Evolutionary conservation across 2,888 invertebrate genomes (phyloP), one percentile per base, ranked within the genome.

Genomic region (Epirrita christyi): DNA sequence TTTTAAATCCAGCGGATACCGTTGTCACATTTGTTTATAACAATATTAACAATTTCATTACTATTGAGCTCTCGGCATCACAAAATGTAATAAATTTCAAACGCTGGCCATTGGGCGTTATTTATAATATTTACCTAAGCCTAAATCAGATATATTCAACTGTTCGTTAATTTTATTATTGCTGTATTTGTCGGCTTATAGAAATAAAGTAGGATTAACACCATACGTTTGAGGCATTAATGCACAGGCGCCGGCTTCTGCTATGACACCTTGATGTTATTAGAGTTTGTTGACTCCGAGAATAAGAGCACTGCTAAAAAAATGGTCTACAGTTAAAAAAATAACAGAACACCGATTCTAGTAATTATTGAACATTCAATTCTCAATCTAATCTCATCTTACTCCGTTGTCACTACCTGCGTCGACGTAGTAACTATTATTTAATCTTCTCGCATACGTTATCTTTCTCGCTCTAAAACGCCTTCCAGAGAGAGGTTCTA

Each of bases 101-200:
- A 70, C 59, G 59, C 53, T 52, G 59, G 59, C 54, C 47, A 60
- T 63, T 68, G 61, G 64, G 60, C 61, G 61, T 70, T 75, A 77
- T 80, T 81, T 76, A 79, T 71, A 71, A 69, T 74, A 71, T 76
- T 77, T 75, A 68, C 70, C 70, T 60, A 64, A 59, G 56, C 55
- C 52, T 60, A 46, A 62, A 61, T 62, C 65, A 21, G 57, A 67
- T 65, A 69, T 63, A 72, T 76, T 72, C 68, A 69, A 64, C 68
- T 70, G 70, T 74, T 75, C 65, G 72, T 75, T 78, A 74, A 75
- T 75, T 78, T 76, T 77, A 68, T 76, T 75, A 78, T 74, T 71
- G 64, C 60, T 53, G 66, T 48, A 72, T 80, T 73, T 78, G 78
- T 78, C 76, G 67, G 65, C 68, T 73, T 75, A 68, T 14, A 2